These are phyloP conservation scores for Micromussa lordhowensis DNA, from an alignment of 92 coral and sea anemone genomes.

Conservation along the genomic window DNA sequence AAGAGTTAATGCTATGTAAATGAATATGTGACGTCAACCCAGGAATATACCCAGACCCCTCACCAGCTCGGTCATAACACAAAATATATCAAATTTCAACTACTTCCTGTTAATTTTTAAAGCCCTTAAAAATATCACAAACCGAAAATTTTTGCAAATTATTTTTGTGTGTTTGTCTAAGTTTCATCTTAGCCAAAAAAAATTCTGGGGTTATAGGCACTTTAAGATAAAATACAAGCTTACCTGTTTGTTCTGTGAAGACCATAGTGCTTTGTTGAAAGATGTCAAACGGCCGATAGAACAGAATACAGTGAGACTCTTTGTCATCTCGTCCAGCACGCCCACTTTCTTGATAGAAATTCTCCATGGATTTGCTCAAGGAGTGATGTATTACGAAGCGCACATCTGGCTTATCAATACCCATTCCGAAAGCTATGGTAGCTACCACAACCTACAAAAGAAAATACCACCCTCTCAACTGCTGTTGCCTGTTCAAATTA, in stretches of 20 bases:
- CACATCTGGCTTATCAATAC: slow-evolving; percentile 94
- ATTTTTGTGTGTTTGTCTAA: too few species aligned
- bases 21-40: too few species aligned
- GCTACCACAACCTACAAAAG: slow-evolving; percentile 87
- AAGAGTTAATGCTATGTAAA: too few species aligned
- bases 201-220: too few species aligned
- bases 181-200: too few species aligned
- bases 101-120: too few species aligned
- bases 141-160: too few species aligned
- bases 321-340: slow-evolving; percentile 92
- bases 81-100: too few species aligned
- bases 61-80: too few species aligned
- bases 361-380: slow-evolving; percentile 97
- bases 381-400: slow-evolving; percentile 97
- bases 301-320: slow-evolving; percentile 82
- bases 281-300: slow-evolving; percentile 88
- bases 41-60: too few species aligned
- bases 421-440: slow-evolving; percentile 98
- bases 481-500: not conserved
- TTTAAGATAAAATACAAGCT: not conserved
- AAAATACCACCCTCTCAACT: not conserved
- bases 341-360: slow-evolving; percentile 96
- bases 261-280: slow-evolving; percentile 96
- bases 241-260: slow-evolving; percentile 85
- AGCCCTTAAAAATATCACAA: too few species aligned